phyloP scores from a whole-genome alignment of 2,888 invertebrate species.

The Isotomurus palustris region DNA sequence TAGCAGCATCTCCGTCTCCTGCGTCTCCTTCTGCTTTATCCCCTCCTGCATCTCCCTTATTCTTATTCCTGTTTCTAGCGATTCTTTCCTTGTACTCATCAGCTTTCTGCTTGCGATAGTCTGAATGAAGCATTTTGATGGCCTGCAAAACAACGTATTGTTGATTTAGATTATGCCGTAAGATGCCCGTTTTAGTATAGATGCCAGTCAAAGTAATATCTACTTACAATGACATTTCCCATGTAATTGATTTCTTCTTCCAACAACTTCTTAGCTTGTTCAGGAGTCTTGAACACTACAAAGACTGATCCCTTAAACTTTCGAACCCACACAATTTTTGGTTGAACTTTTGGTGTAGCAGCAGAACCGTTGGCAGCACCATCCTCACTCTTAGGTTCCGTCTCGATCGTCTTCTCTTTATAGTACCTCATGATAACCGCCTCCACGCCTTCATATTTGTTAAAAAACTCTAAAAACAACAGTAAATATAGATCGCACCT shows the following conservation, averaged over 20 bases:
- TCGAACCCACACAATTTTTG: slow-evolving; percentile 18
- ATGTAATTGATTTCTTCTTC: slow-evolving; percentile 60
- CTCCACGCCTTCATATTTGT: slow-evolving; percentile 63
- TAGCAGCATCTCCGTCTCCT: slow-evolving; percentile 49
- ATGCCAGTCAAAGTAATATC: no score
- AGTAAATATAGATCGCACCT: neutral
- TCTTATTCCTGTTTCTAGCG: slow-evolving; percentile 44
- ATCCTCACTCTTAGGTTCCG: slow-evolving; percentile 16
- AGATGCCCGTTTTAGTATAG: no score
- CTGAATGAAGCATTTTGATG: slow-evolving; percentile 52
- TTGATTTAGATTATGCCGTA: no score
- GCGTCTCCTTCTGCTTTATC: slow-evolving; percentile 45
- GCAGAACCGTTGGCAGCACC: slow-evolving; percentile 11
- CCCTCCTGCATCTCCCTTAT: slow-evolving; percentile 39
- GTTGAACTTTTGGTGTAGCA: neutral
- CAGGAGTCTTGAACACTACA: slow-evolving; percentile 74
- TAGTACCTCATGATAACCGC: slow-evolving; percentile 61
- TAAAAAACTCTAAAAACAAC: slow-evolving; percentile 58
- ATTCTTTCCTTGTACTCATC: slow-evolving; percentile 48
- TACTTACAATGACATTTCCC: slow-evolving; percentile 18
- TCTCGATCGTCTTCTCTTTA: slow-evolving; percentile 55
- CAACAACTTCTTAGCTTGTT: slow-evolving; percentile 74
- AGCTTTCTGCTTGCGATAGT: slow-evolving; percentile 47
- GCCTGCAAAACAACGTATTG: slow-evolving; percentile 51
- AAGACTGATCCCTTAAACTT: slow-evolving; percentile 89